Evolutionary conservation across 2,888 invertebrate species (phyloP), one percentile per base, ranked within the genome.

Genomic region (Linnaemya vulpina): DNA sequence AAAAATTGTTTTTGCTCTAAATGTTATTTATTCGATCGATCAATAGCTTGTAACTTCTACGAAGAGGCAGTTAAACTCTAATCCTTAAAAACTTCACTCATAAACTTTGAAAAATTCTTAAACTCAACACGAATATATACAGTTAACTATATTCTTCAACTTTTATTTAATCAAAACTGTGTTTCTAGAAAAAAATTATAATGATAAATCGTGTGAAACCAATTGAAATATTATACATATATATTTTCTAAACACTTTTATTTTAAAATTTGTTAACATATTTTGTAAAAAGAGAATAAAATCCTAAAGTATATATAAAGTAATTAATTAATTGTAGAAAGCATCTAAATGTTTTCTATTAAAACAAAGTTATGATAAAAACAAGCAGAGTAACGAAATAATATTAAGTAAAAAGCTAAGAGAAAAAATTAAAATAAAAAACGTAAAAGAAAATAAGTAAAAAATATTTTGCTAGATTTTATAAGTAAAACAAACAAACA

Each of bases 401-500:
- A 76, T 62, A 65, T 82, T 86, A 76, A 81, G 35, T 76, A 58
- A 86, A 22, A 76, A 40, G 63, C 13, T 70, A 67, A 75, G 51
- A 58, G 35, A 73, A 25, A 63, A 68, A 74, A 51, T 5, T 38
- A 60, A 55, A 62, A 40, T 15, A 58, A 58, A 81, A 55, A 77
- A 74, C 30, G 63, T 83, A 79, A 74, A 55, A 17, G 17, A 58
- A 63, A 70, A 20, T 70, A 79, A 74, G 62, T 70, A 74, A 73
- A 65, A 71, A 83, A 58, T 83, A 77, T 83, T 83, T 83, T 83
- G 76, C 73, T 85, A 81, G 81, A 74, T 82, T 85, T 82, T 85
- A 63, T 81, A 85, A 81, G 81, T 70, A 58, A 75, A 49, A 71
- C 17, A 53, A 81, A 74, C 62, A 71, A 71, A 67, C 67, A 51